Conservation (phyloP, 1,140 invertebrate species). For the Drosophila ambigua region DNA sequence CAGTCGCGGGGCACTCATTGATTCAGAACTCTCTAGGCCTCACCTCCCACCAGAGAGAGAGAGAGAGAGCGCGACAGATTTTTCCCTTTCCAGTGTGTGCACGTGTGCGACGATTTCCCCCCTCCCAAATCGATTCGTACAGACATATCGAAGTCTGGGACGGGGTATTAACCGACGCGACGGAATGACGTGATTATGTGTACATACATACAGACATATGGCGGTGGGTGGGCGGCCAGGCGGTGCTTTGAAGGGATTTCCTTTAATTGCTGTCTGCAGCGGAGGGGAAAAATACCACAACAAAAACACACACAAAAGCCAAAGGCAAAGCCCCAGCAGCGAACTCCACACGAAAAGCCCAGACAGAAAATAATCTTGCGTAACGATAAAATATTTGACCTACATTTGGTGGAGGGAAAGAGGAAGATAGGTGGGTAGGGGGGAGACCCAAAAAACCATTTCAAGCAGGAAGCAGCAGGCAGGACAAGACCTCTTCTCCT, state of each 20-base stretch:
- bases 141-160: constrained; percentile 24
- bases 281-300: too few species aligned
- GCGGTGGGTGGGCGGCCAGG: background rate
- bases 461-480: constrained; percentile 72
- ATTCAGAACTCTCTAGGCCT: constrained; percentile 24
- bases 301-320: constrained; percentile 11
- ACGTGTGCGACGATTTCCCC: constrained; percentile 23
- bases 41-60: too few species aligned
- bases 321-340: background rate
- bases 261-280: constrained; percentile 4
- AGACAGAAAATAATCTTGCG: constrained; percentile 54
- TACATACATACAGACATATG: too few species aligned
- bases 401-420: constrained; percentile 50
- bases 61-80: background rate
- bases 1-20: constrained; percentile 30
- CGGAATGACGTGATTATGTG: constrained; percentile 39
- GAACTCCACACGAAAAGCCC: background rate
- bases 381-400: constrained; percentile 69
- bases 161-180: constrained; percentile 19
- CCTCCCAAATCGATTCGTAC: constrained; percentile 39
- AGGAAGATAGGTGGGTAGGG: constrained; percentile 3
- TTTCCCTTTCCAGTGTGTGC: constrained; percentile 21
- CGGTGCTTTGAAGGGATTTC: constrained; percentile 50
- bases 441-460: constrained; percentile 55
- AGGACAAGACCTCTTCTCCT: constrained; percentile 31